Evolutionary conservation across 2,888 invertebrate genomes (phyloP).

Genomic region (Rhorus exstirpatorius): DNA sequence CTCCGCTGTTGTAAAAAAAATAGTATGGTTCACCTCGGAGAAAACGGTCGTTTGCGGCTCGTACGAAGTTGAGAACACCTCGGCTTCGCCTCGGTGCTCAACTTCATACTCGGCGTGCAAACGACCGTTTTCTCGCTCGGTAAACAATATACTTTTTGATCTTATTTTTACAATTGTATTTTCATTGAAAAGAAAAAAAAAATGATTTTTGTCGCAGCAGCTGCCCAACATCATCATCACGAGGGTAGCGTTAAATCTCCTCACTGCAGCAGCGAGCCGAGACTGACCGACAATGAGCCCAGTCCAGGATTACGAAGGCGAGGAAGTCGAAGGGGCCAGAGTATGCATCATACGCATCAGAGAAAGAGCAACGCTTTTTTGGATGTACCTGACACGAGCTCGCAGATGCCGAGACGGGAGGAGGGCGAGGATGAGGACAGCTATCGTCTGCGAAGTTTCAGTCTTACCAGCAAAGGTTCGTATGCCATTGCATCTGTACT

Average conservation of each 20-base stretch:
- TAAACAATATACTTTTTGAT: too few species aligned
- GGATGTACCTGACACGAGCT: slow-evolving; percentile 89
- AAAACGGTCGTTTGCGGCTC: too few species aligned
- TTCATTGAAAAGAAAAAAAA: slow-evolving; percentile 14
- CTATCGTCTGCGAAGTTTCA: slow-evolving; percentile 96
- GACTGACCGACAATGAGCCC: slow-evolving; percentile 89
- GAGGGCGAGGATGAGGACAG: slow-evolving; percentile 94
- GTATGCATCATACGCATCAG: slow-evolving; percentile 87
- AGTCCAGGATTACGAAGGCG: slow-evolving; percentile 90
- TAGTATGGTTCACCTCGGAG: too few species aligned
- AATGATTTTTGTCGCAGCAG: slow-evolving; percentile 61
- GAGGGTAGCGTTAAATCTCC: slow-evolving; percentile 87
- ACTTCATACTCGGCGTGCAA: too few species aligned
- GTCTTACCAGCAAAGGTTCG: slow-evolving; percentile 96
- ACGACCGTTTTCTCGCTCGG: too few species aligned
- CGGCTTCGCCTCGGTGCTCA: too few species aligned
- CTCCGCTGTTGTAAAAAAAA: too few species aligned
- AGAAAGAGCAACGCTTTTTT: slow-evolving; percentile 91
- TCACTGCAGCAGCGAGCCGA: slow-evolving; percentile 90
- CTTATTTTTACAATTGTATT: background rate
- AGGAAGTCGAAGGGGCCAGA: slow-evolving; percentile 88
- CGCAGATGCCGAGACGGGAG: slow-evolving; percentile 91
- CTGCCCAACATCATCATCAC: slow-evolving; percentile 77
- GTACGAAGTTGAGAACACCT: too few species aligned
- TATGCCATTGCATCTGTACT: background rate